Evolutionary conservation across 2,888 invertebrate genomes (phyloP).

Genomic region (Pachymerium ferrugineum): DNA sequence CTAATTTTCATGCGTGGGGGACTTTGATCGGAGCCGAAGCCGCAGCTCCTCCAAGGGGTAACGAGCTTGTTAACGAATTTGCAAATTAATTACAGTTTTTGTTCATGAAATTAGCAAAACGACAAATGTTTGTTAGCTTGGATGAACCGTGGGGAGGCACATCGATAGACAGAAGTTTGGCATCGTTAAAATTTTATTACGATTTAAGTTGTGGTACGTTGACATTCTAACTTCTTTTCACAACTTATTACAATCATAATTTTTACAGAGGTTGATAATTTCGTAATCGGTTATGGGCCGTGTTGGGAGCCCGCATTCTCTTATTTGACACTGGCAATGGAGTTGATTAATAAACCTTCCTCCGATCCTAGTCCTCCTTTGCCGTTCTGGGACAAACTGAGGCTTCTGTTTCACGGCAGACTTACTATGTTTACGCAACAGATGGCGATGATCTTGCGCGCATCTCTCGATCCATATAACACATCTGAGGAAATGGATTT

Average conservation of each 20-base stretch:
- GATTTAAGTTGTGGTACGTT: conserved; percentile 76
- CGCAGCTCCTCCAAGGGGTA: conserved; percentile 62
- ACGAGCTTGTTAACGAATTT: background rate
- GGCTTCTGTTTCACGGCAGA: conserved; percentile 85
- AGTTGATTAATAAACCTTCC: conserved; percentile 59
- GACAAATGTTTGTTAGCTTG: conserved; percentile 70
- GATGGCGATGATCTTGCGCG: conserved; percentile 85
- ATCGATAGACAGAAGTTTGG: conserved; percentile 79
- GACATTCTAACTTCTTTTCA: background rate
- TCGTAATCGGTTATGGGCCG: conserved; percentile 92
- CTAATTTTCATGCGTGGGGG: conserved; percentile 81
- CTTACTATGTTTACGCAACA: conserved; percentile 80
- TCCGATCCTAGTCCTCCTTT: conserved; percentile 88
- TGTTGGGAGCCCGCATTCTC: conserved; percentile 98
- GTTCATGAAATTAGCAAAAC: conserved; percentile 60
- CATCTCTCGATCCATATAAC: conserved; percentile 96
- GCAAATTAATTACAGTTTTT: background rate
- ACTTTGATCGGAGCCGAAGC: conserved; percentile 85
- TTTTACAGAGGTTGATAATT: conserved; percentile 67
- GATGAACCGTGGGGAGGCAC: conserved; percentile 78
- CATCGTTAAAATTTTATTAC: conserved; percentile 93
- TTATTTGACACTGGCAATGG: conserved; percentile 78
- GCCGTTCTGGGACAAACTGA: conserved; percentile 96
- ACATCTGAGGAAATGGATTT: conserved; percentile 98
- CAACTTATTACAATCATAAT: background rate